Evolutionary conservation across 2,888 invertebrate species (phyloP).

Genomic region (Sarcophaga rosellei): DNA sequence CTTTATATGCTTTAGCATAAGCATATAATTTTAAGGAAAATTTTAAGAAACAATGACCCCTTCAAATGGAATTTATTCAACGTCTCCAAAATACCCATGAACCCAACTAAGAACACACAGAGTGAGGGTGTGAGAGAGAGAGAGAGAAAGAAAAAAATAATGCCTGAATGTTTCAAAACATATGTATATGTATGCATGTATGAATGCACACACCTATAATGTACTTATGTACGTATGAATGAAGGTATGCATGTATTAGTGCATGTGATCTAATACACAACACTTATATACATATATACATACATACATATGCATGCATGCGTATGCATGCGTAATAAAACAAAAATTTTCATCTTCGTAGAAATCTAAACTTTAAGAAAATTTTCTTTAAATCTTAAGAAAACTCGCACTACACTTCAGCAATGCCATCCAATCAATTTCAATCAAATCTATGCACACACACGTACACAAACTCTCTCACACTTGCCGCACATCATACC

Average conservation of each 20-base stretch:
- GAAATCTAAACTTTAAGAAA: conserved; percentile 53
- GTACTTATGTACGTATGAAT: too few relatives aligned
- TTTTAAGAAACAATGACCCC: not conserved
- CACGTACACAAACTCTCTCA: not conserved
- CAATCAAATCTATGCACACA: conserved; percentile 72
- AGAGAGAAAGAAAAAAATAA: too few relatives aligned
- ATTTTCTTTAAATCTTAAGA: conserved; percentile 66
- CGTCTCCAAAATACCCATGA: too few relatives aligned
- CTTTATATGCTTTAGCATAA: too few relatives aligned
- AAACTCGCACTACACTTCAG: conserved; percentile 71
- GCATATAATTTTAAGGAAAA: not conserved
- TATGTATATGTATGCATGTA: too few relatives aligned
- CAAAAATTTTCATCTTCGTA: conserved; percentile 34
- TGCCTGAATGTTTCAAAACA: too few relatives aligned
- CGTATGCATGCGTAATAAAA: conserved; percentile 64
- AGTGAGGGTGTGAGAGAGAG: too few relatives aligned
- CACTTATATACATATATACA: not conserved
- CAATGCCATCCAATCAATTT: conserved; percentile 77
- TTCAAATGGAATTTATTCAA: not conserved
- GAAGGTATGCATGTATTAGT: too few relatives aligned
- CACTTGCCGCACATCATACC: not conserved
- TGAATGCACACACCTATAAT: too few relatives aligned
- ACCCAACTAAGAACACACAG: not conserved
- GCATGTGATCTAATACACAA: too few relatives aligned
- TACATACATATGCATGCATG: conserved; percentile 18